Percentiles rank a stretch among this genome's conserved stretches.
Conservation (phyloP, 2,888 invertebrate species). For the Troides oblongomaculatus region DNA sequence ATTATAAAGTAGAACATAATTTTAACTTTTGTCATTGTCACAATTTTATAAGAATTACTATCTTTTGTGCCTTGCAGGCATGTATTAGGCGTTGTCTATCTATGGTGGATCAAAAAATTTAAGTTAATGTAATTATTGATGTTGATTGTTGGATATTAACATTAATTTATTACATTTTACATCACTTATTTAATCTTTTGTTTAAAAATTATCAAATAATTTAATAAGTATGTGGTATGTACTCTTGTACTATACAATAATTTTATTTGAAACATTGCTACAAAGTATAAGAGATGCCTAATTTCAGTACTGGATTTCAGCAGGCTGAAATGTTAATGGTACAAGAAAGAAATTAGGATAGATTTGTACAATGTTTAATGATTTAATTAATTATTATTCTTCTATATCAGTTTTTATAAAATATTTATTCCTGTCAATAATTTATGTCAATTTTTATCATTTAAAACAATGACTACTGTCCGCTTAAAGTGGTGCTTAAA, state of each 20-base stretch:
- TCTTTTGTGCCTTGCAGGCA: too few species aligned
- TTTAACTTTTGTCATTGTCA: background rate
- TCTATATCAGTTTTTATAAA: background rate
- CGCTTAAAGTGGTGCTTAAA: constrained; percentile 62
- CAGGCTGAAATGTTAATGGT: too few species aligned
- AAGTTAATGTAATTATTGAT: background rate
- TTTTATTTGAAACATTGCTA: too few species aligned
- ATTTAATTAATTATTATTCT: background rate
- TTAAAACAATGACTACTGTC: constrained; percentile 39
- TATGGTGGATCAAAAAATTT: background rate
- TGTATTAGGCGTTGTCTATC: too few species aligned
- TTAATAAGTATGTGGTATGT: background rate
- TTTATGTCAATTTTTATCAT: constrained; percentile 30
- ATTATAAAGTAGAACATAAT: background rate
- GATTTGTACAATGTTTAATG: background rate
- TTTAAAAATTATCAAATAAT: background rate
- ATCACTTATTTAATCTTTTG: too few species aligned
- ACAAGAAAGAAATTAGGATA: background rate
- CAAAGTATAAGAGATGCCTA: too few species aligned
- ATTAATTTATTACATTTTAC: background rate
- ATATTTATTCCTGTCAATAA: constrained; percentile 10
- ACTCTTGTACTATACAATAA: too few species aligned
- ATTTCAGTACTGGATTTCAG: too few species aligned
- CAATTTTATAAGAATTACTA: background rate
- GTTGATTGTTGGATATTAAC: background rate